Percentiles rank a stretch among this genome's conserved stretches.
Evolutionary conservation across 2,113 vertebrate species (phyloP).

Genomic region (Pseudonaja textilis): DNA sequence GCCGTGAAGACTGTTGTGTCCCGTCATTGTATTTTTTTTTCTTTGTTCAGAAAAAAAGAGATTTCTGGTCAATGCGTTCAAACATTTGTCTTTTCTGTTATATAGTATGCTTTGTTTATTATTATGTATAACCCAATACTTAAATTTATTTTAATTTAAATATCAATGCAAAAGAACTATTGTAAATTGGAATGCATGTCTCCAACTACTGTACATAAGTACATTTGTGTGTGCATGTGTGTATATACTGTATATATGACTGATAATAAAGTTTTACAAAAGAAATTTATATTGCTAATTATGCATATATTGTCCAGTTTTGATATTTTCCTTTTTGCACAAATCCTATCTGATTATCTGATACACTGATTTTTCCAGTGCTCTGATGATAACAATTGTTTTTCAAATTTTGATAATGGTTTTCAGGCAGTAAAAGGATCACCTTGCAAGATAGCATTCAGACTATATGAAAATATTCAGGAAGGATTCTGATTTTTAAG

Average conservation of each 20-base stretch:
- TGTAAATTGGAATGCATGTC: constrained; percentile 49
- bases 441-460: constrained; percentile 21
- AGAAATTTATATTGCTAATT: constrained; percentile 48
- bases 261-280: constrained; percentile 58
- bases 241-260: constrained; percentile 43
- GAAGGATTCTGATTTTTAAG: constrained; percentile 15
- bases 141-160: constrained; percentile 28
- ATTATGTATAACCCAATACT: constrained; percentile 35
- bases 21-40: not conserved
- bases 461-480: constrained; percentile 31
- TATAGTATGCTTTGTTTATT: constrained; percentile 11
- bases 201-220: constrained; percentile 43
- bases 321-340: constrained; percentile 43
- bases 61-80: constrained; percentile 13
- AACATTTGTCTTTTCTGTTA: constrained; percentile 11
- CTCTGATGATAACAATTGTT: constrained; percentile 19
- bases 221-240: constrained; percentile 28
- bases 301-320: constrained; percentile 50
- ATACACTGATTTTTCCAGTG: not conserved
- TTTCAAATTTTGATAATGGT: not conserved
- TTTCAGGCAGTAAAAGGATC: constrained; percentile 26
- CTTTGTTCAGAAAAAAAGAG: constrained; percentile 20
- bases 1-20: constrained; percentile 31
- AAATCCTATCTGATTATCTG: constrained; percentile 19
- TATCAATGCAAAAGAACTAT: constrained; percentile 30